These are phyloP conservation scores for Megaptera novaeangliae DNA, from an alignment of 2,113 vertebrate genomes.

Conservation along the genomic window DNA sequence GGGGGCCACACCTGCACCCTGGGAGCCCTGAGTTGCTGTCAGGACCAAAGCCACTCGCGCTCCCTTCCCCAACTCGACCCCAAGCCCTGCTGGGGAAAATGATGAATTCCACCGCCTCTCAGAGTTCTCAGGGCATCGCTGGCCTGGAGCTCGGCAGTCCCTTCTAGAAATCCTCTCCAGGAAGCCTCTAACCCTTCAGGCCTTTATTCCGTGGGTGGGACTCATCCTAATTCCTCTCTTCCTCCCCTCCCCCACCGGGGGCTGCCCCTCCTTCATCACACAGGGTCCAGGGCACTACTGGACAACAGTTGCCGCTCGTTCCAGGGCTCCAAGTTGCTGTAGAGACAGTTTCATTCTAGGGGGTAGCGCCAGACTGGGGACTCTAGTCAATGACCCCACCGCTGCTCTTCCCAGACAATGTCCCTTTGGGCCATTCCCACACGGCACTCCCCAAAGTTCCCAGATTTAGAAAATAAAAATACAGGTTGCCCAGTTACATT, in stretches of 20 bases:
- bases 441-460: not conserved
- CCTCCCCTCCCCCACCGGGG: not conserved
- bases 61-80: not conserved
- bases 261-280: not conserved
- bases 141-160: not conserved
- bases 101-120: not conserved
- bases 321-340: not conserved
- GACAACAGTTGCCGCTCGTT: not conserved
- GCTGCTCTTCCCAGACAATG: not conserved
- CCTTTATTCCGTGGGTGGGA: not conserved
- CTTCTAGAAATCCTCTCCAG: not conserved
- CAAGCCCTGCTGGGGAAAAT: not conserved
- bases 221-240: not conserved
- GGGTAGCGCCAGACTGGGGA: not conserved
- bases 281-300: not conserved
- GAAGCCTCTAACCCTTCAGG: not conserved
- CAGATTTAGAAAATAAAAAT: not conserved
- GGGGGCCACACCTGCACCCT: not conserved
- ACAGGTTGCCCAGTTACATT: not conserved
- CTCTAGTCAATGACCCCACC: not conserved
- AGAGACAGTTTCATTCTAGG: not conserved
- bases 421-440: not conserved
- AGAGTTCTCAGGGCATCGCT: not conserved
- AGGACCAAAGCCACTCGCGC: not conserved
- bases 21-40: not conserved